Evolutionary conservation across 1,140 invertebrate genomes (phyloP), one percentile per base, ranked within the genome.

Genomic region (Chironomus tepperi): DNA sequence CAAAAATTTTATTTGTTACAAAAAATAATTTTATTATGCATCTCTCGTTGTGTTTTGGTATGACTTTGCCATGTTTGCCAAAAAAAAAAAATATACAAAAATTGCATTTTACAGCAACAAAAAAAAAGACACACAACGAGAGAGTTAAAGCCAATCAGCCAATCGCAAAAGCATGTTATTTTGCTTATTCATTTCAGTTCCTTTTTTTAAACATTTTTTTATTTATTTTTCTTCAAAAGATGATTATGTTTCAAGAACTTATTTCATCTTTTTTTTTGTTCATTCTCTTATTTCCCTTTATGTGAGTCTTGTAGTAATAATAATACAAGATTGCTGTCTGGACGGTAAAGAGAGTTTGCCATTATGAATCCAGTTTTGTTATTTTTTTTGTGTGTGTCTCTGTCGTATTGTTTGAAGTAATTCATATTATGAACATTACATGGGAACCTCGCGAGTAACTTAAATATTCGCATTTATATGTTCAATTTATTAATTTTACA

Each of bases 101-200:
- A 10, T 12, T 57, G 9, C 9, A 57, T 70, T 70, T 70, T 67
- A 12, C 64, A 10, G 19, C 16, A 70, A 18, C 47, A 57, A 57
- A 57, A 57, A 57, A 57, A n/a, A 7, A 57, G 1, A n/a, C 9
- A 57, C 9, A 18, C 19, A 16, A 70, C 16, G 18, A 18, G 65
- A 70, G 16, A 70, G 65, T 21, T 18, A 70, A 70, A 70, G 65
- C 65, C 65, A 70, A 70, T 70, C 65, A 70, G 65, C 65, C 65
- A 70, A 70, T 70, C 65, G 16, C 65, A 70, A 70, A 70, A 70
- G 65, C 65, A 70, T 70, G 65, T 70, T 70, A 70, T 70, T 21
- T 70, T 70, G 65, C 65, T 70, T 70, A 70, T 70, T 70, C 65
- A 21, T 70, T 70, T 70, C 65, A 70, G 16, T 18, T n/a, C 18